Conservation (phyloP, 1,140 invertebrate species). For the Temnothorax longispinosus region DNA sequence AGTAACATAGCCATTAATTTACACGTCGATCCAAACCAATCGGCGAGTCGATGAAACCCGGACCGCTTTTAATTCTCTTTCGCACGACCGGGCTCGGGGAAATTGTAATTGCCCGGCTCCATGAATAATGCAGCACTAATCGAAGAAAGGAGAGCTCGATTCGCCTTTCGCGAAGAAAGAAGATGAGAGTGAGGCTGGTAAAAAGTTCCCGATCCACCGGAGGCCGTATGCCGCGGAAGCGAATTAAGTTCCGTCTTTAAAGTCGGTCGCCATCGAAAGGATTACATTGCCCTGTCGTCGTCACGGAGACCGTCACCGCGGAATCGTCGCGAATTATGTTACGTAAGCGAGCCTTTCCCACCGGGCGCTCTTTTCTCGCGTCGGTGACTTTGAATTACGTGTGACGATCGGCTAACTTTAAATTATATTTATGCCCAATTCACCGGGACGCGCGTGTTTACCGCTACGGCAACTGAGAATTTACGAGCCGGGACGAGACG, state of each 20-base stretch:
- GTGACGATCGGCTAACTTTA: constrained; percentile 16
- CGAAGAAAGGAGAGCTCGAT: constrained; percentile 3
- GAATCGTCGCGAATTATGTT: not conserved
- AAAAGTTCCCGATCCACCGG: constrained; percentile 49
- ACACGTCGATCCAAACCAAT: constrained; percentile 28
- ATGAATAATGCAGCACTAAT: constrained; percentile 69
- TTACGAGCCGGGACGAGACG: not conserved
- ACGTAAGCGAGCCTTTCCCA: not conserved
- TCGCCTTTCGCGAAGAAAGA: not conserved
- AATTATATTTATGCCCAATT: constrained; percentile 27
- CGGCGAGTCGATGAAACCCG: constrained; percentile 29
- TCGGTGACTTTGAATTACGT: constrained; percentile 1
- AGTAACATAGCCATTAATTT: constrained; percentile 46
- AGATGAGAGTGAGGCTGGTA: not conserved
- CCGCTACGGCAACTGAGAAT: not conserved
- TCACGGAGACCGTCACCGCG: too few species aligned
- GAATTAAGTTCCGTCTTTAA: constrained; percentile 52
- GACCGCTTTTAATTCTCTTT: constrained; percentile 51
- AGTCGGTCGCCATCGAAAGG: not conserved
- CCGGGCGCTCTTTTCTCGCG: not conserved
- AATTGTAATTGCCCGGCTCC: constrained; percentile 59
- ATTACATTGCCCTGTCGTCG: constrained; percentile 22
- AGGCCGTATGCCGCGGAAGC: constrained; percentile 1
- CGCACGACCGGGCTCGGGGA: constrained; percentile 20
- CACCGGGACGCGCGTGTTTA: not conserved